These are phyloP conservation scores for Scomber japonicus DNA, from an alignment of 2,113 vertebrate genomes.

Conservation along the genomic window DNA sequence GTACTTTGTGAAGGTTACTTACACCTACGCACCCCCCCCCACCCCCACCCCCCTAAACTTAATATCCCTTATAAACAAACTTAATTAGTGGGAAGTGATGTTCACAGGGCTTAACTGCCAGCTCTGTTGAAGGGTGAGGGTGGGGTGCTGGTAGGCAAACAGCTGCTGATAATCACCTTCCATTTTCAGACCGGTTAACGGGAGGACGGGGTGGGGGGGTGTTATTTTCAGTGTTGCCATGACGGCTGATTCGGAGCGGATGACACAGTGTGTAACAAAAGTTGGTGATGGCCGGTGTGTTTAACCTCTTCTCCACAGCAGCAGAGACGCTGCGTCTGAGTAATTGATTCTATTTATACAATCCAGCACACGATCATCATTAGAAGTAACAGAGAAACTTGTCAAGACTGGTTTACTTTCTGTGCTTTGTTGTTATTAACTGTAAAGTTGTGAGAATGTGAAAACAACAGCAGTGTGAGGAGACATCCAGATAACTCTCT, in stretches of 20 bases:
- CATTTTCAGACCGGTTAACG: slow-evolving; percentile 62
- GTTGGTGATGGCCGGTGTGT: slow-evolving; percentile 39
- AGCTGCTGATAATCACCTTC: slow-evolving; percentile 80
- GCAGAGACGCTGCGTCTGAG: not conserved
- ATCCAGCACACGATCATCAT: not conserved
- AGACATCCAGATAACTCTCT: not conserved
- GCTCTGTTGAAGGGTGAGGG: slow-evolving; percentile 35
- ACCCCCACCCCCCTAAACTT: slow-evolving; percentile 64
- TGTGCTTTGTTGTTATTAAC: not conserved
- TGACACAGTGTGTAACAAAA: slow-evolving; percentile 59
- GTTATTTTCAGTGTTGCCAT: slow-evolving; percentile 76
- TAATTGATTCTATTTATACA: slow-evolving; percentile 59
- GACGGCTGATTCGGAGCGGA: slow-evolving; percentile 40
- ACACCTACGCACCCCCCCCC: slow-evolving; percentile 72
- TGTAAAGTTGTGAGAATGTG: not conserved
- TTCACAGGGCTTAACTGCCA: slow-evolving; percentile 65
- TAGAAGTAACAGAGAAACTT: slow-evolving; percentile 31
- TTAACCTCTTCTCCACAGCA: slow-evolving; percentile 4
- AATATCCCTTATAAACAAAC: slow-evolving; percentile 83
- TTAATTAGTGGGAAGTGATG: slow-evolving; percentile 82
- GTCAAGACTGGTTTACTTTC: not conserved
- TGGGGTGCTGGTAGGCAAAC: slow-evolving; percentile 56
- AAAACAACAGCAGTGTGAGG: not conserved
- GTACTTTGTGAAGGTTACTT: slow-evolving; percentile 77
- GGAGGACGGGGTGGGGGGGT: not conserved